These are phyloP conservation scores for Lepidostoma basale DNA, from an alignment of 1,140 invertebrate species.

Conservation along the genomic window DNA sequence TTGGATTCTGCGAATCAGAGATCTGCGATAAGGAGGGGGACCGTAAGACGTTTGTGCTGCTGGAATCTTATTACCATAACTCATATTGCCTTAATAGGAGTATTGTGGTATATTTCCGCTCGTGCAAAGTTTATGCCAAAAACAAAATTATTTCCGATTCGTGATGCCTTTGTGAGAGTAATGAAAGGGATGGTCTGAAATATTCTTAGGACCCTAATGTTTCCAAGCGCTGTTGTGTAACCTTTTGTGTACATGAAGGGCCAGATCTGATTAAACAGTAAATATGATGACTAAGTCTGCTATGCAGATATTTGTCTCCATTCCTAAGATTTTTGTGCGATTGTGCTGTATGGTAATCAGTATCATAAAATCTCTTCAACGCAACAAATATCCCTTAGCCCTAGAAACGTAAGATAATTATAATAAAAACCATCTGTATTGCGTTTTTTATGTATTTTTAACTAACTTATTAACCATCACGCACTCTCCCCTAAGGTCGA, in stretches of 20 bases:
- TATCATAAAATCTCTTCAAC: no score
- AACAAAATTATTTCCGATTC: conserved; percentile 24
- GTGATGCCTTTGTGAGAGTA: conserved; percentile 14
- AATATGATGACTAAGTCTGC: no score
- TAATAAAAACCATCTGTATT: no score
- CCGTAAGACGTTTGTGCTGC: not conserved
- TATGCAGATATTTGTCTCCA: no score
- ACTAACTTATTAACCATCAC: no score
- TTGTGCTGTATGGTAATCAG: no score
- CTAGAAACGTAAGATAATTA: no score
- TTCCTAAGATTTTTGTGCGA: no score
- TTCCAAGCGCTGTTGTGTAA: not conserved
- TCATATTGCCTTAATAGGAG: conserved; percentile 18
- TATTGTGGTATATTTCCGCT: conserved; percentile 16
- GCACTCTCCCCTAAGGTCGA: no score
- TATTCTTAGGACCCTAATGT: not conserved
- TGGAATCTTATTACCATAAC: conserved; percentile 25
- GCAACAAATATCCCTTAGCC: no score
- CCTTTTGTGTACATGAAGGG: no score
- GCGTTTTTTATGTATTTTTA: no score
- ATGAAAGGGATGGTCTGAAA: conserved; percentile 3
- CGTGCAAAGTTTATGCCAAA: conserved; percentile 11
- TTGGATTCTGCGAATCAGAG: conserved; percentile 17
- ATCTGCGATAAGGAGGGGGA: conserved; percentile 7
- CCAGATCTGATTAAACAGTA: not conserved